A percentile compares a stretch with the other conserved stretches of the same genome.
These are phyloP conservation scores for Coracias cyanogaster DNA, from an alignment of 2,797 vertebrate genomes.

Conservation along the genomic window DNA sequence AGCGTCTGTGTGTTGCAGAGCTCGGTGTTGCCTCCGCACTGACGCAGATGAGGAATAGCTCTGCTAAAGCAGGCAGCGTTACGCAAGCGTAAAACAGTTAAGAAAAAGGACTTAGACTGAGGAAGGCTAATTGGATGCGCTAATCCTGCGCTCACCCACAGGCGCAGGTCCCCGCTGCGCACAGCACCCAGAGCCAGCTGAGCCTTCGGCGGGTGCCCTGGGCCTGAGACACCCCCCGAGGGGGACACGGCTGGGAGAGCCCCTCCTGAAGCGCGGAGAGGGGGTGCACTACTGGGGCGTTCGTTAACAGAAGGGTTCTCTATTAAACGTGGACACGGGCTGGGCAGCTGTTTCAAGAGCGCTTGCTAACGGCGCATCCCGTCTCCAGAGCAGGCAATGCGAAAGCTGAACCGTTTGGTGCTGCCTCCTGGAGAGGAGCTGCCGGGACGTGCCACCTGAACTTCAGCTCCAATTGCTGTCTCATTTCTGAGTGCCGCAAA, in stretches of 20 bases:
- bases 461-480: not conserved
- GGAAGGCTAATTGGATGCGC: slow-evolving; percentile 24
- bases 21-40: not conserved
- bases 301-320: rapidly evolving
- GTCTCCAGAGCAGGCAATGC: not conserved
- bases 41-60: not conserved
- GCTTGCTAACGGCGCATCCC: not conserved
- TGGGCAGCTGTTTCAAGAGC: not conserved
- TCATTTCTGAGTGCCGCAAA: not conserved
- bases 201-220: not conserved
- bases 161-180: not conserved
- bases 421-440: not conserved
- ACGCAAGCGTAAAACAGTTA: not conserved
- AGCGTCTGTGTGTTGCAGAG: not conserved
- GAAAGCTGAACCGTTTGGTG: rapidly evolving
- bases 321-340: not conserved
- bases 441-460: rapidly evolving
- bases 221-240: not conserved
- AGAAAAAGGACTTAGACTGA: not conserved
- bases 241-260: not conserved
- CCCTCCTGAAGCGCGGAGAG: not conserved
- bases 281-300: not conserved
- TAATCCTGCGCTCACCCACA: not conserved
- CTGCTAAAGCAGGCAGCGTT: not conserved
- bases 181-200: not conserved